A percentile compares a stretch with the other conserved stretches of the same genome.
These are phyloP conservation scores for Periophthalmus magnuspinnatus DNA, from an alignment of 2,797 vertebrate genomes.

Conservation along the genomic window DNA sequence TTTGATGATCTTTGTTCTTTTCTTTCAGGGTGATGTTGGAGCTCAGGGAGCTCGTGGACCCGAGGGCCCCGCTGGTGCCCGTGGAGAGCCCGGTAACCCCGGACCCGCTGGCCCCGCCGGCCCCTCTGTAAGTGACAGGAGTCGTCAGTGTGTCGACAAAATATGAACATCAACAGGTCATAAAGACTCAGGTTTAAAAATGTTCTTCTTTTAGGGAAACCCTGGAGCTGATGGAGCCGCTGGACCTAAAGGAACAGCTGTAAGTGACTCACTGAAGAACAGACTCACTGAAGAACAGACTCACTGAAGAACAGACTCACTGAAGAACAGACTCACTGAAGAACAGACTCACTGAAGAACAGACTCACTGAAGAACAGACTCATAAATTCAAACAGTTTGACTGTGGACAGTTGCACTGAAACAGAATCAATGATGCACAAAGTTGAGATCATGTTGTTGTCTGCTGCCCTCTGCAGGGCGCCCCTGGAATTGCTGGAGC, in stretches of 20 bases:
- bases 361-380: background rate
- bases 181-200: background rate
- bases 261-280: conserved; percentile 76
- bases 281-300: background rate
- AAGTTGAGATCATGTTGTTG: conserved; percentile 28
- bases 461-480: conserved; percentile 82
- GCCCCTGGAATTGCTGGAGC: conserved; percentile 93
- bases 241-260: conserved; percentile 93
- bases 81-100: conserved; percentile 91
- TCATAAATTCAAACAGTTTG: too few relatives aligned
- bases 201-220: conserved; percentile 83
- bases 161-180: background rate
- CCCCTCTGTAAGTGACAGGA: conserved; percentile 74
- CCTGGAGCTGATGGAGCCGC: conserved; percentile 95
- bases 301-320: background rate
- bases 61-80: conserved; percentile 90
- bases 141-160: background rate
- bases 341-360: background rate
- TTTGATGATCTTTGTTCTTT: background rate
- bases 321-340: too few relatives aligned
- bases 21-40: conserved; percentile 90
- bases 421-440: background rate
- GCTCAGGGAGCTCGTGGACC: conserved; percentile 91
- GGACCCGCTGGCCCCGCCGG: conserved; percentile 94
- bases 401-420: background rate